Evolutionary conservation across 2,797 vertebrate genomes (phyloP), one percentile per base, ranked within the genome.

Genomic region (Fringilla coelebs): DNA sequence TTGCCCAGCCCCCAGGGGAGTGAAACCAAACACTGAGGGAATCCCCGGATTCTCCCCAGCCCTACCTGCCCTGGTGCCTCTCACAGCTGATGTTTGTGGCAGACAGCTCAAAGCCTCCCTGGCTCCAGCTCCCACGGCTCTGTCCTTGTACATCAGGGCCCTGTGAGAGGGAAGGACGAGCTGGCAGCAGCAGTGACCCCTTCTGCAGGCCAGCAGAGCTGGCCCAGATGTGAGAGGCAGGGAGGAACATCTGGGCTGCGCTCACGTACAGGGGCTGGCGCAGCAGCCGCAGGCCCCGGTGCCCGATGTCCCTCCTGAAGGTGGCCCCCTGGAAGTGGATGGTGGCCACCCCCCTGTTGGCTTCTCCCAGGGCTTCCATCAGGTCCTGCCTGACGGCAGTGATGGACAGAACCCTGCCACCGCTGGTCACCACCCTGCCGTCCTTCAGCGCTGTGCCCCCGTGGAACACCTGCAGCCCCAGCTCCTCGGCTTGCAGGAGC

Each of bases 381-480:
- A 99, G 91, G 28, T 98, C 98, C 9, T 98, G 85, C n/a, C 93
- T 70, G 54, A 99, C 97, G 0, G 98, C 98, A 0, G 98, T 99
- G 90, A 99, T 68, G 0, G 98, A 98, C 36, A 99, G 95, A 46
- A 99, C 98, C 51, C 98, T 98, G 58, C 98, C 98, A 1, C 99
- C 99, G 3, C 93, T 98, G 8, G 98, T 98, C 36, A 98, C 94
- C 85, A 98, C 96, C 72, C 95, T 95, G 25, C 92, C 97, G 1
- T 98, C 98, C 82, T 97, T 98, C 70, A 98, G 94, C 0, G 94
- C 88, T 0, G 98, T 99, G 55, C 98, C 98, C 0, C 98, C 98
- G 4, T 99, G 98, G 96, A 99, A 99, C 51, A 98, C 98, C 96
- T 98, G 98, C 79, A 98, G 93, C 9, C 98, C 98, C 85, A 92